These are phyloP conservation scores for Urophycis tenuis DNA, from an alignment of 2,797 vertebrate genomes.

Conservation along the genomic window DNA sequence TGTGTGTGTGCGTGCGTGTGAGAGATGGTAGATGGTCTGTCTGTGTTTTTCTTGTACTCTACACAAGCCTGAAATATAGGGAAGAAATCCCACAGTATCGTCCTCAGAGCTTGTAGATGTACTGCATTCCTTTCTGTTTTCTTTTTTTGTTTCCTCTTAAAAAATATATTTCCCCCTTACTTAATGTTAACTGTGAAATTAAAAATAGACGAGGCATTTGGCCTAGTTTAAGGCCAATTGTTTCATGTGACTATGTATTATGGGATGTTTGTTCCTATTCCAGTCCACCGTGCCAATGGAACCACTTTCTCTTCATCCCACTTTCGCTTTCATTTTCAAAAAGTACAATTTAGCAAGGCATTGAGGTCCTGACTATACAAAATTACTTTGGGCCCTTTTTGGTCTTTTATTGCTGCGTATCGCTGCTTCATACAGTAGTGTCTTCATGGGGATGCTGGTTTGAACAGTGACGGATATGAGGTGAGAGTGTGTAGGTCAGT, in stretches of 20 bases:
- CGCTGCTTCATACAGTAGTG: background rate
- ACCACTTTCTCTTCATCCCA: background rate
- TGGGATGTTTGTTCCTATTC: constrained; percentile 1
- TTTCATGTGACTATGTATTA: background rate
- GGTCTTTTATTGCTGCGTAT: background rate
- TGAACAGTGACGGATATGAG: constrained; percentile 55
- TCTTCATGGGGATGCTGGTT: constrained; percentile 30
- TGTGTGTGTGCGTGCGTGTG: constrained; percentile 57
- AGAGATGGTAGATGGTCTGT: constrained; percentile 53
- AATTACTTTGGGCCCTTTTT: background rate
- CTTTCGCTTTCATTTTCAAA: background rate
- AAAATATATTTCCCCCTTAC: too few relatives aligned
- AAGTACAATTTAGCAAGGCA: background rate
- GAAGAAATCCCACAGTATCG: background rate
- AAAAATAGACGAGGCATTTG: background rate
- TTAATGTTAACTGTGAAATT: too few relatives aligned
- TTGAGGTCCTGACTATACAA: background rate
- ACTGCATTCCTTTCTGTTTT: background rate
- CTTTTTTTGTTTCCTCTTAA: too few relatives aligned
- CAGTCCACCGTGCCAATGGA: background rate
- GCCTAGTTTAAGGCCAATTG: background rate
- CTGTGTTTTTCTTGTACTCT: background rate
- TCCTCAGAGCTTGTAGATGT: background rate
- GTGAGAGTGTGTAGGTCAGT: constrained; percentile 41
- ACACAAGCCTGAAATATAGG: background rate